Evolutionary conservation across 92 coral and sea anemone genomes (phyloP).

Genomic region (Anthopleura xanthogrammica): DNA sequence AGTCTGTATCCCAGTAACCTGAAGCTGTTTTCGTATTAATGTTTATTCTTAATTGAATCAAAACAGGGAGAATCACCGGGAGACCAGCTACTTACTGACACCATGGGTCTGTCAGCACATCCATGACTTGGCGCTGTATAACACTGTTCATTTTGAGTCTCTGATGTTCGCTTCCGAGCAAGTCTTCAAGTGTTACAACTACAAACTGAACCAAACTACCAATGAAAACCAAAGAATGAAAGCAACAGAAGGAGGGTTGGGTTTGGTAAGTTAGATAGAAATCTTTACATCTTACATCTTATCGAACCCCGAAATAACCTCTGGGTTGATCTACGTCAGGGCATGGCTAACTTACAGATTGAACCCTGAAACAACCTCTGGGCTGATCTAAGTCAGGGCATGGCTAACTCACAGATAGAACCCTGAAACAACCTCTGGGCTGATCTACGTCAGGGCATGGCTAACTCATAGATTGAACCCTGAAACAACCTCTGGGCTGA

Average conservation of each 20-base stretch:
- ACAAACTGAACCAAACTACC: neutral
- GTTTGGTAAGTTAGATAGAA: slow-evolving; percentile 19
- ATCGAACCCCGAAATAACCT: too few species aligned
- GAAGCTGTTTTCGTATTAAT: too few species aligned
- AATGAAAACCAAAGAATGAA: slow-evolving; percentile 6
- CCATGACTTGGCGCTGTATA: slow-evolving; percentile 2
- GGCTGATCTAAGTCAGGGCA: too few species aligned
- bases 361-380: too few species aligned
- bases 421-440: too few species aligned
- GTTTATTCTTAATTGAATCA: neutral
- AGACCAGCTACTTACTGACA: neutral
- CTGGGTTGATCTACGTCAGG: too few species aligned
- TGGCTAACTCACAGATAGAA: too few species aligned
- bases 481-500: too few species aligned
- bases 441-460: too few species aligned
- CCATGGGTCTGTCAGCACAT: slow-evolving; percentile 28
- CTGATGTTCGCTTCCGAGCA: slow-evolving; percentile 30
- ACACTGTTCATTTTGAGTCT: slow-evolving; percentile 6
- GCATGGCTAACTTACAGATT: too few species aligned
- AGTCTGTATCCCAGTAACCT: neutral
- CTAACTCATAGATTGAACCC: too few species aligned
- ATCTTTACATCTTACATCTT: too few species aligned
- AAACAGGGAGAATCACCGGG: slow-evolving; percentile 7
- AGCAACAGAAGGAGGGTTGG: slow-evolving; percentile 16
- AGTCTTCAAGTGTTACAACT: slow-evolving; percentile 15